Evolutionary conservation across 2,797 vertebrate species (phyloP), one percentile per base, ranked within the genome.

Genomic region (Toxotes lorentzi): DNA sequence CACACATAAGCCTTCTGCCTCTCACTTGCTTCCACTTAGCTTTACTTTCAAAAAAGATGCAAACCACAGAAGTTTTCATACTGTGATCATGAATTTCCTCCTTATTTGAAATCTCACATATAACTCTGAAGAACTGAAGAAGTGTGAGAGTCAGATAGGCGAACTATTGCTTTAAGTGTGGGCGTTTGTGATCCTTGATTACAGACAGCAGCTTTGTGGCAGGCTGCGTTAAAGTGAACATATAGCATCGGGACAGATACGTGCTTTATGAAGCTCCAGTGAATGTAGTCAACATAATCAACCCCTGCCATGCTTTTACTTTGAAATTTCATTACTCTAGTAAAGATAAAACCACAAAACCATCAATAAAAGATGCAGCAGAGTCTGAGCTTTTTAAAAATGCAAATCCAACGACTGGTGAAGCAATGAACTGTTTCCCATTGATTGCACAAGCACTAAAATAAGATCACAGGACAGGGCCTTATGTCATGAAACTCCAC

Each of bases 1-100:
- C 90, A 84, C 90, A 84, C 79, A 83, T 75, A 85, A 78, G 76
- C 71, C 73, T 54, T 73, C 61, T 43, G 71, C 86, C 81, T 64
- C 76, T 76, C 81, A 50, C 72, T 82, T 17, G 67, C 79, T 70
- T 81, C 76, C 24, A 58, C 65, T 70, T 61, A 56, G 70, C 35
- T 80, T 75, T 38, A 30, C 72, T 84, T 79, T 79, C 24, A 71
- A 85, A 78, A 17, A 66, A 62, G 19, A 62, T 30, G n/a, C 24
- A 66, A 50, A 48, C 60, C 32, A 35, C 11, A 50, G 12, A 35
- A 23, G 30, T 45, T 58, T 24, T 32, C 24, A 57, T 30, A 14
- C 24, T 53, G 41, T 40, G 50, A 53, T 67, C 23, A 41, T 23
- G 1, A 40, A 19, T 67, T 66, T 2, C 8, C 14, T 66, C 7